Evolutionary conservation across 2,888 invertebrate species (phyloP).

Genomic region (Zhuqinia jingwanae): DNA sequence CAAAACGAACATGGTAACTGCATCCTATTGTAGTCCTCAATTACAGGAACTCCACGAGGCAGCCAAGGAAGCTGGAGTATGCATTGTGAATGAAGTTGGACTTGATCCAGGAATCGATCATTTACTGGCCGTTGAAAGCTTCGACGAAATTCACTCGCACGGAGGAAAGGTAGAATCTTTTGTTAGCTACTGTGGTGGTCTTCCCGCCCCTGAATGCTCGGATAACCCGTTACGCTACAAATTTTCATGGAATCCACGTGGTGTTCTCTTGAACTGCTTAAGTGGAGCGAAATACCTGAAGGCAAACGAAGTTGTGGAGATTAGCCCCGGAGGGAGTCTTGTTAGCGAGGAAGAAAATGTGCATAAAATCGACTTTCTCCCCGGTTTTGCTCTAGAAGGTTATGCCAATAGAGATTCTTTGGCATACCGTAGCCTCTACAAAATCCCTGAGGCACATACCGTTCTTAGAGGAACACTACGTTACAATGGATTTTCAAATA

Average conservation of each 20-base stretch:
- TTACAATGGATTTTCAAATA: slow-evolving; percentile 94
- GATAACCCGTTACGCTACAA: slow-evolving; percentile 86
- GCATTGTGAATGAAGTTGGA: slow-evolving; percentile 97
- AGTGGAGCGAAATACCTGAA: slow-evolving; percentile 93
- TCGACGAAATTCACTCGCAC: slow-evolving; percentile 93
- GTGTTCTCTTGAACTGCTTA: slow-evolving; percentile 94
- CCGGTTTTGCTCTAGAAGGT: slow-evolving; percentile 97
- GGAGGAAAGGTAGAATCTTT: slow-evolving; percentile 97
- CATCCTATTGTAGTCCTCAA: slow-evolving; percentile 94
- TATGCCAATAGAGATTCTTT: slow-evolving; percentile 98
- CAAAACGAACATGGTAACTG: slow-evolving; percentile 96
- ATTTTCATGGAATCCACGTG: slow-evolving; percentile 98
- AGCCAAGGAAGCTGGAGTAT: slow-evolving; percentile 93
- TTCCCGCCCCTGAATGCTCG: slow-evolving; percentile 90
- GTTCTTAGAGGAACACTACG: slow-evolving; percentile 96
- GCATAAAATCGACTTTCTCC: slow-evolving; percentile 92
- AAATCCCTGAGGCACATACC: slow-evolving; percentile 90
- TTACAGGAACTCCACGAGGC: slow-evolving; percentile 89
- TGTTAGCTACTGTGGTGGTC: slow-evolving; percentile 97
- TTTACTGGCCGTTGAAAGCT: slow-evolving; percentile 97
- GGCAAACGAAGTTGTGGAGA: slow-evolving; percentile 90
- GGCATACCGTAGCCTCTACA: slow-evolving; percentile 92
- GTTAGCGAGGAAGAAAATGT: slow-evolving; percentile 85
- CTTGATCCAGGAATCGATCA: slow-evolving; percentile 99
- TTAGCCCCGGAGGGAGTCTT: slow-evolving; percentile 90